Conservation (phyloP, 2,113 vertebrate genomes). For the Verasper variegatus region DNA sequence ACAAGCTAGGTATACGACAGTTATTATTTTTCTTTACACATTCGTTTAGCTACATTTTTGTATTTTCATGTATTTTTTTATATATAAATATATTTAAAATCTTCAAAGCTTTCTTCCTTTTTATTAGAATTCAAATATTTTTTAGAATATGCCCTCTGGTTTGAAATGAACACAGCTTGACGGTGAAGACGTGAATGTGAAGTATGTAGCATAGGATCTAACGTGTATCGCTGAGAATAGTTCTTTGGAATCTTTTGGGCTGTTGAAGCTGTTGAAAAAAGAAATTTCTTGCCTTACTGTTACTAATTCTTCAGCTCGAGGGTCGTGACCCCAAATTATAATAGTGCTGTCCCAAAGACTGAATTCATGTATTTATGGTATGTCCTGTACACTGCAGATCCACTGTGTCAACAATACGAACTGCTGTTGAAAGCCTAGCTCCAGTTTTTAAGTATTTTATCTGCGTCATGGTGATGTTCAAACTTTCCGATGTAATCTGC, state of each 20-base stretch:
- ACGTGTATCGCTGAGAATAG: constrained; percentile 14
- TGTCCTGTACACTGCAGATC: constrained; percentile 1
- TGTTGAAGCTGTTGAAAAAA: not conserved
- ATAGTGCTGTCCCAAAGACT: constrained; percentile 53
- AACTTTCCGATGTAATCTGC: not conserved
- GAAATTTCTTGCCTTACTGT: not conserved
- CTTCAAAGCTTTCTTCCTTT: constrained; percentile 76
- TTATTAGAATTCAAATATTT: constrained; percentile 73
- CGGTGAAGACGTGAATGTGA: constrained; percentile 31
- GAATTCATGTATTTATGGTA: constrained; percentile 4
- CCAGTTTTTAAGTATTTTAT: not conserved
- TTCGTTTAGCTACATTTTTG: constrained; percentile 77
- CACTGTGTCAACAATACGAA: not conserved
- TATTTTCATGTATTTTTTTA: constrained; percentile 79
- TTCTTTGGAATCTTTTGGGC: constrained; percentile 5
- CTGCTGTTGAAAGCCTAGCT: constrained; percentile 3
- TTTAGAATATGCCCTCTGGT: constrained; percentile 72
- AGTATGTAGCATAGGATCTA: constrained; percentile 49
- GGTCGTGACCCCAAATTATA: constrained; percentile 17
- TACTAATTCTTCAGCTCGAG: not conserved
- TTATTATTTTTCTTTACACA: constrained; percentile 71
- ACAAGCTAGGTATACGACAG: constrained; percentile 71
- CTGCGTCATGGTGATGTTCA: not conserved
- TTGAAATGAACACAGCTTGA: constrained; percentile 65
- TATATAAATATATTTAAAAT: constrained; percentile 82